phyloP scores from a whole-genome alignment of 2,113 vertebrate species.

The Tricholaema leucomelas region DNA sequence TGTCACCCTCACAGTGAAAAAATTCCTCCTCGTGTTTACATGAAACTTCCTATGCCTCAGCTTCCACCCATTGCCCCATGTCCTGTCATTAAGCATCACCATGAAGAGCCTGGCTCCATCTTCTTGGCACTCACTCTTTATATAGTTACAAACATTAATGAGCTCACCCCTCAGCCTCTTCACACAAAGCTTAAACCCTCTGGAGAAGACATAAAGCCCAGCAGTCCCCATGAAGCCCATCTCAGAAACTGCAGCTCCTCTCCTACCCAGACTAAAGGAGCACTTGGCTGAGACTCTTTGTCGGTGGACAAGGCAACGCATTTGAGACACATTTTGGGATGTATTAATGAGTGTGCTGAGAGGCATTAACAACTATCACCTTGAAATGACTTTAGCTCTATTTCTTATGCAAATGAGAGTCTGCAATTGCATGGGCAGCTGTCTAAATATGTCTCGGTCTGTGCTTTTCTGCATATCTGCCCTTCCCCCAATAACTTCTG shows the following conservation, averaged over 20 bases:
- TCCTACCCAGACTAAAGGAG: background rate
- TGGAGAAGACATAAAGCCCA: background rate
- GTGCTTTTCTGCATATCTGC: background rate
- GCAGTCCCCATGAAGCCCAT: background rate
- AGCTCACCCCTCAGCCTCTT: too few relatives aligned
- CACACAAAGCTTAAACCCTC: background rate
- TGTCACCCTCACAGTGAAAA: too few relatives aligned
- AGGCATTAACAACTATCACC: background rate
- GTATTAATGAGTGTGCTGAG: background rate
- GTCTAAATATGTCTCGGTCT: background rate
- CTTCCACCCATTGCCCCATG: too few relatives aligned
- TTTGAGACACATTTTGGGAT: background rate
- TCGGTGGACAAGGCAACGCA: background rate
- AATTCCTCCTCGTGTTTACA: too few relatives aligned
- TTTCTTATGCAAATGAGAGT: slow-evolving; percentile 29
- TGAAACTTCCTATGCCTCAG: too few relatives aligned
- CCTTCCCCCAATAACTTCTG: background rate
- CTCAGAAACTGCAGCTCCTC: background rate
- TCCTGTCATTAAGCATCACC: too few relatives aligned
- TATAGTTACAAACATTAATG: too few relatives aligned
- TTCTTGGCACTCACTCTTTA: too few relatives aligned
- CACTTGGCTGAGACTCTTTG: background rate
- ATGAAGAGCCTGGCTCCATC: too few relatives aligned
- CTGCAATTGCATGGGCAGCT: background rate
- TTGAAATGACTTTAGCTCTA: slow-evolving; percentile 20